Conservation (phyloP, 2,888 invertebrate species). For the Lamellibrachia satsuma region DNA sequence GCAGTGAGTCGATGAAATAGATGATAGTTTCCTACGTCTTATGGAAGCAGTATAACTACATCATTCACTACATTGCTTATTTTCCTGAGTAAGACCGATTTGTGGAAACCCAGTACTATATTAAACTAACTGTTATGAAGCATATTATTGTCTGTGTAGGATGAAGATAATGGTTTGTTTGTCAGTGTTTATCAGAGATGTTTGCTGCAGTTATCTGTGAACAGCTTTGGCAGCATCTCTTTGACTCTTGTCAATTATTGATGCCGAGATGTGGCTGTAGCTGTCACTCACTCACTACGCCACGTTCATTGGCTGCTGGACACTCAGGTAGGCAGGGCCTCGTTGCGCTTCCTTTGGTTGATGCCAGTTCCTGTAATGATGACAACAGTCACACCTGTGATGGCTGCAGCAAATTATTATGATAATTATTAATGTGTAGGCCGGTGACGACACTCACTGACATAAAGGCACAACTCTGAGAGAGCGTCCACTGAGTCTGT, state of each 20-base stretch:
- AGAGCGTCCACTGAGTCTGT: neutral
- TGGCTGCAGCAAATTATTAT: neutral
- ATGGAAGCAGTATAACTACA: neutral
- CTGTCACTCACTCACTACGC: neutral
- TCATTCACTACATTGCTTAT: neutral
- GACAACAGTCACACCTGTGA: slow-evolving; percentile 6
- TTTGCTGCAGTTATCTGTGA: neutral
- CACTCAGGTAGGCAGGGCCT: neutral
- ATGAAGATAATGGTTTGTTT: neutral
- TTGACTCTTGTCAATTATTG: neutral
- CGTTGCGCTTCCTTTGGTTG: neutral
- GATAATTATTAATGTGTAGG: slow-evolving; percentile 9
- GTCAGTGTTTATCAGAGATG: neutral
- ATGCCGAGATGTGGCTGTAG: neutral
- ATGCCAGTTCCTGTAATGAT: neutral
- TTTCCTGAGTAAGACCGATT: neutral
- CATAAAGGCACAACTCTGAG: neutral
- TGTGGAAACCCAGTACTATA: neutral
- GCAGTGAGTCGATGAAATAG: neutral
- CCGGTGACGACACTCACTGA: neutral
- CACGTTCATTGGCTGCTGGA: neutral
- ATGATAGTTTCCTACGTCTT: neutral
- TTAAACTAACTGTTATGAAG: neutral
- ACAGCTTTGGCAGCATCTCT: neutral
- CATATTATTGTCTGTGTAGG: neutral